Percentiles rank a stretch among this genome's conserved stretches.
phyloP scores from a whole-genome alignment of 2,113 vertebrate genomes.

The Ochotona princeps region DNA sequence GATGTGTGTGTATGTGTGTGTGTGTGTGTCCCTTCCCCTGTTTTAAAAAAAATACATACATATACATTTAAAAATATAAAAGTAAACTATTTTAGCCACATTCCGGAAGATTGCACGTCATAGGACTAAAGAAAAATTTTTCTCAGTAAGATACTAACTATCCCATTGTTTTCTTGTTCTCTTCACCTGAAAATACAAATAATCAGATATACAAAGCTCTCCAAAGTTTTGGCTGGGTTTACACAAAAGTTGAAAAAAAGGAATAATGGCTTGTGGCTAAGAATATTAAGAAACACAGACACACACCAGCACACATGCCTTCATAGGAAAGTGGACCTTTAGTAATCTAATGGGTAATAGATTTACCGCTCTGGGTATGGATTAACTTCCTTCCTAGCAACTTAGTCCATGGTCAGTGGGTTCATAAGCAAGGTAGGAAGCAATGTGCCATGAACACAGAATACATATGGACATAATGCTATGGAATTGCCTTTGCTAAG shows the following conservation, averaged over 20 bases:
- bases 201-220: neutral
- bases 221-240: neutral
- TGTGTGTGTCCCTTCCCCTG: too few relatives aligned
- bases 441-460: neutral
- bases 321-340: neutral
- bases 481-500: neutral
- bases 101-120: neutral
- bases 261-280: slow-evolving; percentile 34
- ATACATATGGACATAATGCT: neutral
- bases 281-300: neutral
- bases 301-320: neutral
- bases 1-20: too few relatives aligned
- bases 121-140: neutral
- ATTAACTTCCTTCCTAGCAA: neutral
- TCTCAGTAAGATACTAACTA: neutral
- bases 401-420: neutral
- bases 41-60: too few relatives aligned
- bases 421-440: neutral
- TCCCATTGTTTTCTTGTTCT: neutral
- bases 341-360: neutral
- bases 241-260: neutral
- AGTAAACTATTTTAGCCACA: neutral
- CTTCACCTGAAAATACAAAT: neutral
- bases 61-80: neutral
- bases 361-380: neutral